Evolutionary conservation across 2,797 vertebrate species (phyloP), one percentile per base, ranked within the genome.

Genomic region (Sebastes vulpes): DNA sequence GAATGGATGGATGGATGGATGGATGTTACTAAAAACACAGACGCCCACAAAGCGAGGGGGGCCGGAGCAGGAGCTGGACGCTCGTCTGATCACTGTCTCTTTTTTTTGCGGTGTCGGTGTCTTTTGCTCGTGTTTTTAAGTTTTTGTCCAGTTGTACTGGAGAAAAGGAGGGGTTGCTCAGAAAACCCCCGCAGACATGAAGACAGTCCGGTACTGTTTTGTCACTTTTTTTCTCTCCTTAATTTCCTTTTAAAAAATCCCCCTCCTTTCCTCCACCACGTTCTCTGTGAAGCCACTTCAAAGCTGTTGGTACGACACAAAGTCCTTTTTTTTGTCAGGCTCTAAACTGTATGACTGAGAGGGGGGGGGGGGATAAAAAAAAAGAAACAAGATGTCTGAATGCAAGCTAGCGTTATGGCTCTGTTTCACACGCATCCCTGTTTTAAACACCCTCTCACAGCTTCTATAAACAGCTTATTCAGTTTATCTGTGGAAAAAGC

Each of bases 171-270:
- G 88, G 67, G 82, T 88, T 79, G 28, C 59, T 80, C 57, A 23
- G 68, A 60, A 81, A 31, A 80, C 84, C 87, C 48, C 82, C 48
- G 77, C 89, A 83, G 90, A 95, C 90, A 85, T 73, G 87, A 93
- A 95, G 94, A 96, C 96, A 96, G 95, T 95, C 95, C 77, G 95
- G 96, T 94, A 96, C 96, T 96, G 96, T 96, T 96, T 79, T 89
- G 88, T 94, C 89, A 86, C 80, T 84, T 90, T 79, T 81, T 52
- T 7, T 11, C n/a, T 9, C 60, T 35, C 35, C 11, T 71, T 80
- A 58, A 64, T 69, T 75, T 84, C 66, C 42, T 63, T 79, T 82
- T 38, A 70, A 84, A 64, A 68, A 82, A 79, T 53, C 28, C 69
- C 72, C 72, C 68, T 82, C 85, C 69, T 81, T 84, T 81, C 77